These are phyloP conservation scores for Onychomys leucogaster DNA, from an alignment of 2,797 vertebrate genomes.

Conservation along the genomic window DNA sequence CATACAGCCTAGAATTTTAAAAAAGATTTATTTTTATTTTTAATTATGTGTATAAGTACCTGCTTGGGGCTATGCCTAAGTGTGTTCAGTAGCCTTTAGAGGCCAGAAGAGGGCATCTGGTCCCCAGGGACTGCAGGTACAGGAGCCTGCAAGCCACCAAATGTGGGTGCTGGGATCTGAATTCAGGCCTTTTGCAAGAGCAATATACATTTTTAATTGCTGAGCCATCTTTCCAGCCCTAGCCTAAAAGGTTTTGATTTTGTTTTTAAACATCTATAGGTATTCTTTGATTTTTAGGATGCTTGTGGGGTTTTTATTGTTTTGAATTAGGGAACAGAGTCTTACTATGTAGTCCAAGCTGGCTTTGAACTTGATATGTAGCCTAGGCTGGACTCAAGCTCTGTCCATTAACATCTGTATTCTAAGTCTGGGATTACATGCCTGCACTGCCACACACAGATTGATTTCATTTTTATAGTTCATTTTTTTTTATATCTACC, in stretches of 20 bases:
- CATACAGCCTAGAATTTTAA: neutral
- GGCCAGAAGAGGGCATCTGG: neutral
- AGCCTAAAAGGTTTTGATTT: neutral
- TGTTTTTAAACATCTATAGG: neutral
- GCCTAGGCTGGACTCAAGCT: neutral
- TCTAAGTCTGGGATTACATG: neutral
- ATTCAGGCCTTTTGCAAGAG: neutral
- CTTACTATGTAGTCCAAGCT: neutral
- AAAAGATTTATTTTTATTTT: neutral
- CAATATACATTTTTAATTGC: neutral
- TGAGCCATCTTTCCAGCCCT: neutral
- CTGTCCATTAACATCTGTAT: neutral
- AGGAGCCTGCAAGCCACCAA: neutral
- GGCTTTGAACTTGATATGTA: no score
- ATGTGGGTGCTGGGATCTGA: neutral
- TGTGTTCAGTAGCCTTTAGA: neutral
- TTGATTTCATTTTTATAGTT: constrained; percentile 44
- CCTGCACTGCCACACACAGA: neutral
- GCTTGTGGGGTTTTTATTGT: neutral
- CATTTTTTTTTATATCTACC: neutral
- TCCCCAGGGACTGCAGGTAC: neutral
- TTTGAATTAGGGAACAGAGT: neutral
- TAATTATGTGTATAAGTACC: neutral
- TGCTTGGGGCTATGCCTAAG: neutral
- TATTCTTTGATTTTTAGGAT: constrained; percentile 43